Evolutionary conservation across 2,113 vertebrate species (phyloP).

Genomic region (Ploceus nigricollis): DNA sequence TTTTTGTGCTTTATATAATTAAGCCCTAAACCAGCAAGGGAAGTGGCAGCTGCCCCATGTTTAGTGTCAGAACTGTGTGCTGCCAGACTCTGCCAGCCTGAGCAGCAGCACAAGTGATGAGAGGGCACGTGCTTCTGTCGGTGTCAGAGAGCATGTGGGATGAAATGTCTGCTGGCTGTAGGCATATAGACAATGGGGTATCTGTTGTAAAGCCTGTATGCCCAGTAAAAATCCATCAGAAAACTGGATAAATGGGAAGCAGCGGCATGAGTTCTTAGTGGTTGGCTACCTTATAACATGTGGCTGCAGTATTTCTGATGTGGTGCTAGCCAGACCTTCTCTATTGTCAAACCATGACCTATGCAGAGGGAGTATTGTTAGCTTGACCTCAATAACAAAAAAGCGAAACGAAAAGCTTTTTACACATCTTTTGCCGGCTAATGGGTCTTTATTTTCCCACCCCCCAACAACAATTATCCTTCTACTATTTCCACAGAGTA

Average conservation of each 20-base stretch:
- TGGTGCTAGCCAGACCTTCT: background rate
- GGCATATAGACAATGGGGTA: fast-evolving
- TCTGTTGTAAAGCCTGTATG: background rate
- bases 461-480: background rate
- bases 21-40: background rate
- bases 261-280: fast-evolving
- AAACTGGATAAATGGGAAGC: background rate
- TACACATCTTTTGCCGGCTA: background rate
- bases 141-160: fast-evolving
- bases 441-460: constrained; percentile 3
- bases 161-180: background rate
- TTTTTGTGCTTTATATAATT: background rate
- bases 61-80: background rate
- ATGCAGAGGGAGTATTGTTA: background rate
- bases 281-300: background rate
- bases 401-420: constrained; percentile 16
- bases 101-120: background rate
- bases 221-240: background rate
- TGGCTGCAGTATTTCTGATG: background rate
- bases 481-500: constrained; percentile 17
- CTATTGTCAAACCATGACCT: background rate
- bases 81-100: background rate
- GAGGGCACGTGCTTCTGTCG: background rate
- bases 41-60: background rate
- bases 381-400: background rate